phyloP scores from a whole-genome alignment of 2,113 vertebrate species.

The Saccopteryx leptura region DNA sequence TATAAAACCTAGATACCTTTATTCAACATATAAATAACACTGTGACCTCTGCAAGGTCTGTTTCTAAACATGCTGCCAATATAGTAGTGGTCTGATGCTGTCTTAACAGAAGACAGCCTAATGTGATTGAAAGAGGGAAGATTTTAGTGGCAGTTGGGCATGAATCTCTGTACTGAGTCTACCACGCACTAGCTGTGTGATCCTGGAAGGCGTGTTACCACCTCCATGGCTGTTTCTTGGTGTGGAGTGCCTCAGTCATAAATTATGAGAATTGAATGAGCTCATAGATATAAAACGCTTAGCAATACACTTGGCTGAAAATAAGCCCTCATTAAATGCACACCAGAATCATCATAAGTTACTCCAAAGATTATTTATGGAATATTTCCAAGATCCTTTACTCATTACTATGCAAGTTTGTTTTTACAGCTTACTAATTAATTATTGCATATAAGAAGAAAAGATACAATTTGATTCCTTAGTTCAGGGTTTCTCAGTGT shows the following conservation, averaged over 20 bases:
- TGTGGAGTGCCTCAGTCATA: background rate
- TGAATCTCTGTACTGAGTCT: background rate
- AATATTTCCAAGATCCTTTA: background rate
- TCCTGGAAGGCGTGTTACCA: background rate
- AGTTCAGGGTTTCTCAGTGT: background rate
- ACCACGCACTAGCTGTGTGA: background rate
- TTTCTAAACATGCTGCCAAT: background rate
- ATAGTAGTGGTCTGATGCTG: background rate
- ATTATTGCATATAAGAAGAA: background rate
- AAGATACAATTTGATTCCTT: background rate
- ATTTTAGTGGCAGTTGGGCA: background rate
- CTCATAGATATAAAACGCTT: background rate
- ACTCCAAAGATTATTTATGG: background rate
- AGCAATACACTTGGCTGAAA: background rate
- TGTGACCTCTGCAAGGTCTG: background rate
- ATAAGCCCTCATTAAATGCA: background rate
- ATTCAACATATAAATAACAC: background rate
- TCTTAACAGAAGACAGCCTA: background rate
- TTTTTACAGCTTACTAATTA: conserved; percentile 12
- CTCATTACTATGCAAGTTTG: background rate
- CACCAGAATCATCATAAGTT: background rate
- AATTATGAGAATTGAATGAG: background rate
- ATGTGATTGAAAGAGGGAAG: background rate
- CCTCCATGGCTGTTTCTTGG: background rate
- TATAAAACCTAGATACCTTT: background rate